Conservation (phyloP, 2,113 vertebrate species). For the Phaetusa simplex region DNA sequence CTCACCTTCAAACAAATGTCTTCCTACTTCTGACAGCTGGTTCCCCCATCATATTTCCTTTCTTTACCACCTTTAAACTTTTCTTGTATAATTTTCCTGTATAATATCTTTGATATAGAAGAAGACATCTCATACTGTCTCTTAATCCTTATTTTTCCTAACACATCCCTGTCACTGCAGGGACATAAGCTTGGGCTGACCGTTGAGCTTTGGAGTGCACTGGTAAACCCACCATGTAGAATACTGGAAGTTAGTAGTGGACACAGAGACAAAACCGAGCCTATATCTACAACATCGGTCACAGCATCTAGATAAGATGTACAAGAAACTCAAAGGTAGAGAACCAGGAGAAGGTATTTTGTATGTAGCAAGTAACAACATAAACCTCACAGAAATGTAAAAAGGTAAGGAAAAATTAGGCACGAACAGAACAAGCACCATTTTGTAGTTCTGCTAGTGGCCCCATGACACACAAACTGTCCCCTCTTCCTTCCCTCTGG, state of each 20-base stretch:
- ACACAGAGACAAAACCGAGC: background rate
- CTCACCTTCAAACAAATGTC: background rate
- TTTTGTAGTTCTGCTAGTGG: background rate
- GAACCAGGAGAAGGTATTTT: background rate
- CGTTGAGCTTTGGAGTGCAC: background rate
- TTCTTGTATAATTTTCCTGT: background rate
- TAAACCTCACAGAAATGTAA: background rate
- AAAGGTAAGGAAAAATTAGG: background rate
- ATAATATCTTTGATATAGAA: background rate
- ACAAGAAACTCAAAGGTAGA: background rate
- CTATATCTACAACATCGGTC: background rate
- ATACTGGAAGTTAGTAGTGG: background rate
- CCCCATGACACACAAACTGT: background rate
- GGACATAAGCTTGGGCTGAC: background rate
- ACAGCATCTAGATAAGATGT: background rate
- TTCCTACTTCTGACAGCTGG: background rate
- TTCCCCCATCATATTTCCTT: background rate
- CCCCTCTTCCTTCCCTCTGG: background rate
- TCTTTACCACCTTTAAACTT: background rate
- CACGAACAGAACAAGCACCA: background rate
- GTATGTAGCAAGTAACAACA: background rate
- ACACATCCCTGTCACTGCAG: background rate
- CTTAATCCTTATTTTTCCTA: background rate
- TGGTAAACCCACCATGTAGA: accelerated
- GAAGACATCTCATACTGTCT: background rate